Evolutionary conservation across 2,797 vertebrate species (phyloP), one percentile per base, ranked within the genome.

Genomic region (Spinibarbus caldwelli): DNA sequence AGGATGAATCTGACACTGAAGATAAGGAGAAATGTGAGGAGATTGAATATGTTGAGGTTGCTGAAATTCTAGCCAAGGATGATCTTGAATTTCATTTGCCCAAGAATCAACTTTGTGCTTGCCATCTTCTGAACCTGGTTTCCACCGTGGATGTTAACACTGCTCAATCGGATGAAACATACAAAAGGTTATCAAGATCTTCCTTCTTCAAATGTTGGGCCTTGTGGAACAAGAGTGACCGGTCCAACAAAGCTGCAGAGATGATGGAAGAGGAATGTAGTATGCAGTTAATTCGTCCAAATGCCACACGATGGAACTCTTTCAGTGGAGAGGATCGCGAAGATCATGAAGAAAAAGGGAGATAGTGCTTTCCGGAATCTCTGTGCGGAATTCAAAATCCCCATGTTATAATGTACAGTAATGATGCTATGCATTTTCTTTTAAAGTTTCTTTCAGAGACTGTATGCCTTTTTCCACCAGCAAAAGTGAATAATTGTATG

Each of bases 131-230:
- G 14, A 87, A 84, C 78, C 45, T 84, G 68, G 62, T 87, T 41
- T 76, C 83, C 15, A 88, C 83, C 23, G 64, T 77, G 71, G 76
- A 88, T 87, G 87, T 45, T 12, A 26, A 8, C 26, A 41, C 79
- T 47, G 80, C 85, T 82, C 43, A 86, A 41, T 17, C 47, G 15
- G 67, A 87, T 43, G 9, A 47, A 59, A 38, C 59, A 5, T 86
- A 82, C 78, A 87, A 86, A 71, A 31, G 38, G 17, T 9, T 86
- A 14, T 89, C 80, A 47, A 45, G 49, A 17, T 86, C 86, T 68
- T 26, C 70, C n/a, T 89, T 86, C 64, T 45, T 52, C n/a, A 89
- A 89, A 72, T 87, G 80, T 29, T 72, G 23, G n/a, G 70, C 70
- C 41, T 72, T 72, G 41, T 72, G 41, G 41, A 45, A 45, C 70